Evolutionary conservation across 2,113 vertebrate genomes (phyloP), one percentile per base, ranked within the genome.

Genomic region (Antidorcas marsupialis): DNA sequence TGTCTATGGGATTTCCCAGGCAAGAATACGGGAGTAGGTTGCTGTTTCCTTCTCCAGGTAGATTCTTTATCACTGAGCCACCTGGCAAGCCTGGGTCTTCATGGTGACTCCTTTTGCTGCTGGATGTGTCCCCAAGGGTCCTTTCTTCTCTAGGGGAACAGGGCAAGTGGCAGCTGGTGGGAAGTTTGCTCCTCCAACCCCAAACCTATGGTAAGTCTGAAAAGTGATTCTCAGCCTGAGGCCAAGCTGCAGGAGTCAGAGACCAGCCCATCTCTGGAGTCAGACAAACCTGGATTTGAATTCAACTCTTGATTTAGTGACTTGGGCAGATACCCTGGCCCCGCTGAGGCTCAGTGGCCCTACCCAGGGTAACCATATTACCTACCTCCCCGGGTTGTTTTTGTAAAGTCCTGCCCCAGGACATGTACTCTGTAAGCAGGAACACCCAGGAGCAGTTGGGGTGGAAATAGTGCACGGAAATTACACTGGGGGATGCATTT

Each of bases 121-220:
- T 30, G 10, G 19, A 57, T 7, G 28, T 87, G 16, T 47, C 53
- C 28, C 21, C 5, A 5, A 55, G 78, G 8, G 6, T 39, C 25
- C 39, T 59, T 33, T 25, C 50, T 86, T 90, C 64, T 92, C 74
- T 33, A 76, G 53, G 30, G 50, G 12, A 95, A 50, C n/a, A 17
- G 28, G 59, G 47, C n/a, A 52, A 30, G 6, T 21, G 57, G 21
- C 6, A 74, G 45, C 15, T 91, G 52, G 45, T 57, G 4, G 6
- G 28, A 57, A 71, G 14, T 53, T 53, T 87, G 47, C 2, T 39
- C 52, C 27, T 52, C 16, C 11, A 28, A 16, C 59, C 52, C 55
- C 39, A 19, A 89, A 36, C 28, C 7, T 0, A 0, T 15, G 79
- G 11, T 4, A 12, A 7, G 15, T 82, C 45, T 11, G 17, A 15